Conservation (phyloP, 2,888 invertebrate genomes). For the Plebejus argus region DNA sequence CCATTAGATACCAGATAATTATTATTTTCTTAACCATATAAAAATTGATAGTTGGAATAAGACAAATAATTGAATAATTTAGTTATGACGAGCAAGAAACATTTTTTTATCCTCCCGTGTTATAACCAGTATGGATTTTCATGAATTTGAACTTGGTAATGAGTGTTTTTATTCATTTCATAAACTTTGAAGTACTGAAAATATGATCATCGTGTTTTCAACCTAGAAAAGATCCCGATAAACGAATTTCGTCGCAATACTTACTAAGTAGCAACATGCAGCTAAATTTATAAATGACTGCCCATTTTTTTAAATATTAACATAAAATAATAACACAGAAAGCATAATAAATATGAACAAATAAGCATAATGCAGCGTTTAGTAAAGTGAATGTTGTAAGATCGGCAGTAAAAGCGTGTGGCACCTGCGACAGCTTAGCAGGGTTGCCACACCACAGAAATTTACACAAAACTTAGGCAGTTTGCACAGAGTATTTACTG, state of each 20-base stretch:
- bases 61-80: background rate
- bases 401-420: constrained; percentile 15
- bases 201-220: background rate
- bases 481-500: background rate
- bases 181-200: no score
- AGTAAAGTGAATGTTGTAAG: constrained; percentile 11
- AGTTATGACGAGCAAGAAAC: no score
- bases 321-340: background rate
- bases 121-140: no score
- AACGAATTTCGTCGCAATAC: background rate
- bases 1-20: no score
- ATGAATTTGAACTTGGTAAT: no score
- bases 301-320: background rate
- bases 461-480: background rate
- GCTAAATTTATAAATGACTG: background rate
- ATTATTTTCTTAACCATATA: no score
- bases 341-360: constrained; percentile 8
- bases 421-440: constrained; percentile 24
- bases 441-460: background rate
- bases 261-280: background rate
- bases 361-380: constrained; percentile 5
- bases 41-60: no score
- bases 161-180: no score
- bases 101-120: no score
- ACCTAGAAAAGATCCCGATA: background rate